Percentiles rank a stretch among this genome's conserved stretches.
phyloP scores from a whole-genome alignment of 2,888 invertebrate species.

The Ctena decussata region DNA sequence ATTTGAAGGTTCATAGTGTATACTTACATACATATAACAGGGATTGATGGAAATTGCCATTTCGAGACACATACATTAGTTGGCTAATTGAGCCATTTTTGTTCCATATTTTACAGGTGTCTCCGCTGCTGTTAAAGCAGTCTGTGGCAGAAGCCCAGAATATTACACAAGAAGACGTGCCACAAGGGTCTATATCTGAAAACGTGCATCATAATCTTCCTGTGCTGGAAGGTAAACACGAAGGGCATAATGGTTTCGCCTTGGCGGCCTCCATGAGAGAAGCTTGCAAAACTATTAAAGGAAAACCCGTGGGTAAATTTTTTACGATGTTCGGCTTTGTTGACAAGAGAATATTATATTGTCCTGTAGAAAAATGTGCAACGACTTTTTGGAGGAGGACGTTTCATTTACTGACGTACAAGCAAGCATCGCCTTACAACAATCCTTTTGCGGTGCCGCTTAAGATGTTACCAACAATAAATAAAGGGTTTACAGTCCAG shows the following conservation, averaged over 20 bases:
- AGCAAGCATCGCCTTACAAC: background rate
- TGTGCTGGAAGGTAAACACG: background rate
- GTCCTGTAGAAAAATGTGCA: slow-evolving; percentile 9
- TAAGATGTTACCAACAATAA: background rate
- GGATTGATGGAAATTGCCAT: too few relatives aligned
- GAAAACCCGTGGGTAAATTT: background rate
- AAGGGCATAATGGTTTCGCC: slow-evolving; percentile 10
- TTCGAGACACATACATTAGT: too few relatives aligned
- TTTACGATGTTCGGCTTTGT: background rate
- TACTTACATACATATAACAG: too few relatives aligned
- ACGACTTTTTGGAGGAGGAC: slow-evolving; percentile 12
- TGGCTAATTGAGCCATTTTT: too few relatives aligned
- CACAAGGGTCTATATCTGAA: too few relatives aligned
- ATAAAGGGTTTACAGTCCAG: background rate
- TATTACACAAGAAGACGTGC: too few relatives aligned
- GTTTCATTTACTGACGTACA: background rate
- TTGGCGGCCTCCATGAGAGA: slow-evolving; percentile 17
- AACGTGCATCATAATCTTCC: too few relatives aligned
- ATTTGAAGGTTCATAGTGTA: too few relatives aligned
- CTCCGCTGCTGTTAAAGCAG: too few relatives aligned
- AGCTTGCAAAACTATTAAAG: background rate
- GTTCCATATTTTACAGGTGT: too few relatives aligned
- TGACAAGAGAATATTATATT: background rate
- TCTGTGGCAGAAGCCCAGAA: too few relatives aligned
- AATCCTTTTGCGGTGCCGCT: slow-evolving; percentile 1